Percentiles rank a stretch among this genome's conserved stretches.
Evolutionary conservation across 2,113 vertebrate species (phyloP).

Genomic region (Arizona elegans): DNA sequence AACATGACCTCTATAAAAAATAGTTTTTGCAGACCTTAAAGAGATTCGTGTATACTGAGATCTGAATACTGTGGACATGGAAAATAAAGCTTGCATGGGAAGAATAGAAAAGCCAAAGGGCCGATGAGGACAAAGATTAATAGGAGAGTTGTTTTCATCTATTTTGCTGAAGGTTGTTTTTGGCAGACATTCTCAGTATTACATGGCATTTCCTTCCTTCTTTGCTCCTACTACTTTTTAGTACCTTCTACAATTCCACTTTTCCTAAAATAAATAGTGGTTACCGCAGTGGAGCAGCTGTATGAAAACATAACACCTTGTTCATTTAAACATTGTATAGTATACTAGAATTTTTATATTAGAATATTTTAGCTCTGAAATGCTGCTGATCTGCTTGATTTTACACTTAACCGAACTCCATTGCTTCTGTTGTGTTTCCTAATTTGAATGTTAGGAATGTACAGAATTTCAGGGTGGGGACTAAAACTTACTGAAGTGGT

Average conservation of each 20-base stretch:
- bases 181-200: neutral
- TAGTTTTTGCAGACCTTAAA: neutral
- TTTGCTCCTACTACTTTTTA: neutral
- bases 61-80: neutral
- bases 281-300: neutral
- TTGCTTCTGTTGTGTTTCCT: neutral
- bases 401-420: neutral
- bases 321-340: neutral
- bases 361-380: neutral
- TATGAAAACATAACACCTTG: neutral
- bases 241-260: neutral
- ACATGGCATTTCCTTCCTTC: neutral
- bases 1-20: neutral
- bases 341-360: neutral
- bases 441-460: neutral
- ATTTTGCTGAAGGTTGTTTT: slow-evolving; percentile 5
- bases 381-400: neutral
- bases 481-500: neutral
- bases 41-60: neutral
- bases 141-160: slow-evolving; percentile 20
- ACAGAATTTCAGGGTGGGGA: neutral
- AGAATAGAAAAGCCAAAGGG: rapidly evolving
- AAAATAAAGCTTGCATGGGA: slow-evolving; percentile 3
- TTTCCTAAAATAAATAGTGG: neutral
- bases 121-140: slow-evolving; percentile 11